phyloP scores from a whole-genome alignment of 2,888 invertebrate genomes.

The Mythimna pallens region DNA sequence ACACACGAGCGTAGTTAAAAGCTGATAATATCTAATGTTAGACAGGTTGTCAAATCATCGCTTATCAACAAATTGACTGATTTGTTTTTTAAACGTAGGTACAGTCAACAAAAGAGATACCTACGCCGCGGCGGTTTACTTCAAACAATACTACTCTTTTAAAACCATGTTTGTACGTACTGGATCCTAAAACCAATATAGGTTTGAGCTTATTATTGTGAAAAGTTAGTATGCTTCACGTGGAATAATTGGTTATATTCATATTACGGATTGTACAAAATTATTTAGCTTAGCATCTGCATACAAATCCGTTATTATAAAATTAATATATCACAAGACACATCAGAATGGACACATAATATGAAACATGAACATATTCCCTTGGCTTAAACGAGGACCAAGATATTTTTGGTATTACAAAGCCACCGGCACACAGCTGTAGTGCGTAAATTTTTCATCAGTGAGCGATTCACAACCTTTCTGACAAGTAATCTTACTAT shows the following conservation, averaged over 20 bases:
- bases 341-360: neutral
- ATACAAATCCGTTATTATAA: neutral
- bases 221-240: no score
- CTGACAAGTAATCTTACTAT: no score
- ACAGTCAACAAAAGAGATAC: slow-evolving; percentile 9
- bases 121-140: slow-evolving; percentile 5
- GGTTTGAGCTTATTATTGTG: neutral
- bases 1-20: slow-evolving; percentile 28
- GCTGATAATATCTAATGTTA: slow-evolving; percentile 37
- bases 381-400: no score
- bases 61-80: slow-evolving; percentile 33
- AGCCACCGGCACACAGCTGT: no score
- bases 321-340: neutral
- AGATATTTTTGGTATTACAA: no score
- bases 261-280: neutral
- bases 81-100: slow-evolving; percentile 4
- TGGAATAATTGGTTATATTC: no score
- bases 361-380: neutral
- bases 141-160: neutral
- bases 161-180: neutral
- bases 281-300: neutral
- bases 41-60: slow-evolving; percentile 28
- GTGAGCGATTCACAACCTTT: no score
- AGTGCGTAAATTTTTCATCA: no score
- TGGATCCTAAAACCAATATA: neutral